These are phyloP conservation scores for Morinoia aosen DNA, from an alignment of 2,888 invertebrate genomes.

Conservation along the genomic window DNA sequence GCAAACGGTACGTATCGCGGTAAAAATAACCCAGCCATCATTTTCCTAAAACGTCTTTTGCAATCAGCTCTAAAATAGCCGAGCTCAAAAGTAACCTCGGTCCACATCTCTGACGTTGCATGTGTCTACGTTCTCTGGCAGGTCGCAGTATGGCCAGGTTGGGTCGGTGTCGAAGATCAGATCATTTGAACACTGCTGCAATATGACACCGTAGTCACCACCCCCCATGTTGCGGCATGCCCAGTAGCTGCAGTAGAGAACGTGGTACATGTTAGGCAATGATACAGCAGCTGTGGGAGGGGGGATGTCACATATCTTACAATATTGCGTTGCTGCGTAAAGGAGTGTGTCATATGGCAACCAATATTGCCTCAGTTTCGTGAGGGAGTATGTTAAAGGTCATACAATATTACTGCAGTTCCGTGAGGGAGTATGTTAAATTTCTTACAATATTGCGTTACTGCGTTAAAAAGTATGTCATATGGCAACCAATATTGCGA, in stretches of 20 bases:
- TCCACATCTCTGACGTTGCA: background rate
- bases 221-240: background rate
- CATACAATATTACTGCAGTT: too few species aligned
- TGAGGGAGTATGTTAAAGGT: too few species aligned
- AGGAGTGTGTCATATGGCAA: background rate
- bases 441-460: background rate
- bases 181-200: background rate
- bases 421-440: too few species aligned
- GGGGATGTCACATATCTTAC: too few species aligned
- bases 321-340: background rate
- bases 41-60: too few species aligned
- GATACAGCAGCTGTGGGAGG: too few species aligned
- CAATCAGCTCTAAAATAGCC: too few species aligned
- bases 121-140: background rate
- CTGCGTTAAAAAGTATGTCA: background rate
- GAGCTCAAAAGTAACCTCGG: too few species aligned
- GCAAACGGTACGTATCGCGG: too few species aligned
- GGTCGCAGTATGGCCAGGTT: background rate
- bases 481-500: background rate
- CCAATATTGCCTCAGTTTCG: background rate
- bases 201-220: background rate
- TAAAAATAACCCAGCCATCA: too few species aligned
- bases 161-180: background rate
- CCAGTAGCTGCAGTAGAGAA: background rate
- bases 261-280: background rate